Base-by-base conservation (phyloP, 2,797 vertebrate genomes). In the Apogon talboti region DNA sequence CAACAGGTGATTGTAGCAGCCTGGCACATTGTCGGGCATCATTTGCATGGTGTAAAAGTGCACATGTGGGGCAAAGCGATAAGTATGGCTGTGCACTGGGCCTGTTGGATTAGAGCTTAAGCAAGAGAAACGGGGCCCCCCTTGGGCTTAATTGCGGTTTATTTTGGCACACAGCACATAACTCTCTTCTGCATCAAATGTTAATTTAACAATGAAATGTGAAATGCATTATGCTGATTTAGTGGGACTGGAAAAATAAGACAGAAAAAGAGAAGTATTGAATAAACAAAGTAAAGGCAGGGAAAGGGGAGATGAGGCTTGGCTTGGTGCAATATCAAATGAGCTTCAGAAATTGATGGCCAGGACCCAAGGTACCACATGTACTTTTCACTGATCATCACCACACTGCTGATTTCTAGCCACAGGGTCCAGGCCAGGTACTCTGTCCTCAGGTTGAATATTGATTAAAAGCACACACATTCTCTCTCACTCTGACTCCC, bases 11-110 rank as follows among this genome's bases (percentile, higher is more conserved):
- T 85, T 87, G 85, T 81, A 73, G 85, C 76, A 71, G 81, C 66
- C 78, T 84, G 89, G 83, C 82, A 72, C 79, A 84, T 87, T 76
- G 85, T 78, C 69, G 78, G 79, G 74, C 86, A 76, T 91, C 85
- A 76, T 92, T 92, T 92, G 90, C 90, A 91, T 85, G 88, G 79
- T 83, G 84, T 81, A 83, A 82, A 86, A 91, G 89, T 89, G 85
- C 82, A 90, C 89, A 90, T 91, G 88, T 92, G 92, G 90, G 90
- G 85, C 84, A 77, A 71, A 69, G 71, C 47, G 91, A 93, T 92
- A 92, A 92, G 84, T 91, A 77, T 75, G 48, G 69, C 71, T 65
- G 69, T 74, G 75, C 71, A 71, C 71, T 38, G 63, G 77, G 76
- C 78, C 79, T 88, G 66, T 73, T 85, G 83, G 89, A 90, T 92